Evolutionary conservation across 2,797 vertebrate genomes (phyloP).

Genomic region (Sebastes nivosus): DNA sequence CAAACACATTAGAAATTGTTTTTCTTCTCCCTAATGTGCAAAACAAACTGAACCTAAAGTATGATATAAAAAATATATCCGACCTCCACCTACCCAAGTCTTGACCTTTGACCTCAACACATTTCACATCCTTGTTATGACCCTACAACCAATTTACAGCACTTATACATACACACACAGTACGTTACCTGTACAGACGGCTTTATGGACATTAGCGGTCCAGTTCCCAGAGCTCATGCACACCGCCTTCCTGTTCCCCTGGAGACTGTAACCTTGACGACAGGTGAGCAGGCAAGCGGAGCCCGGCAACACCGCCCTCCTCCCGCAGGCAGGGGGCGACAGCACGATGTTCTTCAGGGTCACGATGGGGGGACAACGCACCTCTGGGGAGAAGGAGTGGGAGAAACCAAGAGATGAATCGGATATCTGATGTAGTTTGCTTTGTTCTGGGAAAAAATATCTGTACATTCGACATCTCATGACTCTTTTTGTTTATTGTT

Average conservation of each 20-base stretch:
- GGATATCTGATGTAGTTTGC: not conserved
- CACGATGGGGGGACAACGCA: slow-evolving; percentile 84
- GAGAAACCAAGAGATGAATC: slow-evolving; percentile 28
- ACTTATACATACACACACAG: not conserved
- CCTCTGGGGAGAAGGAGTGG: slow-evolving; percentile 78
- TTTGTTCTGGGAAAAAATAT: not conserved
- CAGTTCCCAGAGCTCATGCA: slow-evolving; percentile 90
- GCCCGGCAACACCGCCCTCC: slow-evolving; percentile 80
- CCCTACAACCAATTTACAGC: not conserved
- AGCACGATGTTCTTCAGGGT: slow-evolving; percentile 82
- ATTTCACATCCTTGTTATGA: slow-evolving; percentile 2
- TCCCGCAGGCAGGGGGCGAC: slow-evolving; percentile 86
- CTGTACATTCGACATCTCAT: not conserved
- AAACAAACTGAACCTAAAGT: too few relatives aligned
- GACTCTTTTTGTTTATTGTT: not conserved
- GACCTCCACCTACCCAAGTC: not conserved
- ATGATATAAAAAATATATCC: not conserved
- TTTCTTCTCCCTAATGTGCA: too few relatives aligned
- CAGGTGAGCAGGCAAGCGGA: slow-evolving; percentile 88
- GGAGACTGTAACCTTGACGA: slow-evolving; percentile 87
- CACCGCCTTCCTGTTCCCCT: slow-evolving; percentile 84
- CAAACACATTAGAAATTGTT: too few relatives aligned
- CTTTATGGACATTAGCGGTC: slow-evolving; percentile 86
- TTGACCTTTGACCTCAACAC: slow-evolving; percentile 8
- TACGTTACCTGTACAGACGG: slow-evolving; percentile 88